A percentile compares a stretch with the other conserved stretches of the same genome.
These are phyloP conservation scores for Petrocephalus schoutedeni DNA, from an alignment of 2,797 vertebrate species.

Conservation along the genomic window DNA sequence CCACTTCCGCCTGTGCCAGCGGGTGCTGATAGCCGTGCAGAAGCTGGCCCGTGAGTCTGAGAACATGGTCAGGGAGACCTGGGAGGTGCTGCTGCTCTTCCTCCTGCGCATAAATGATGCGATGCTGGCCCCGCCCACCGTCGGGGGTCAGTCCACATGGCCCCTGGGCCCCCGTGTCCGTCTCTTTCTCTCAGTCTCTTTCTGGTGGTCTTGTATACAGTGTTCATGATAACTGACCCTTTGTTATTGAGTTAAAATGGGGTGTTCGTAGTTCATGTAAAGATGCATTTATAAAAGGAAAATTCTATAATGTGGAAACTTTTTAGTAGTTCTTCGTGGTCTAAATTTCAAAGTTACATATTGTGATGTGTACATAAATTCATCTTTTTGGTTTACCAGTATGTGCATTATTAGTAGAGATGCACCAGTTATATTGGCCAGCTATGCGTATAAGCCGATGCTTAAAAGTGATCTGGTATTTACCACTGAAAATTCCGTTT, in stretches of 20 bases:
- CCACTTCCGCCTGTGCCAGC: constrained; percentile 80
- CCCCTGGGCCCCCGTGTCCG: not conserved
- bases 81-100: constrained; percentile 86
- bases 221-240: not conserved
- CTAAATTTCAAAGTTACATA: not conserved
- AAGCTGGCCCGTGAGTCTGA: constrained; percentile 73
- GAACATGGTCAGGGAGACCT: constrained; percentile 84
- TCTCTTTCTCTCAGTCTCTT: not conserved
- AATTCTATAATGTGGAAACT: not conserved
- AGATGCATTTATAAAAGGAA: not conserved
- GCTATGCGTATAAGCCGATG: not conserved
- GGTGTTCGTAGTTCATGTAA: not conserved
- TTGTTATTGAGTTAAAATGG: not conserved
- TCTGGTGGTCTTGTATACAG: not conserved
- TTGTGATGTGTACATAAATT: not conserved
- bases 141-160: constrained; percentile 68
- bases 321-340: not conserved
- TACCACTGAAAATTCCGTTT: not conserved
- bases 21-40: constrained; percentile 81
- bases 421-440: not conserved
- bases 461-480: not conserved
- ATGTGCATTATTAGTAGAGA: not conserved
- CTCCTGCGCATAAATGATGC: constrained; percentile 85
- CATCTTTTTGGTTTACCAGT: not conserved
- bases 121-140: constrained; percentile 77